These are phyloP conservation scores for Helleia helle DNA, from an alignment of 2,888 invertebrate genomes.

Conservation along the genomic window DNA sequence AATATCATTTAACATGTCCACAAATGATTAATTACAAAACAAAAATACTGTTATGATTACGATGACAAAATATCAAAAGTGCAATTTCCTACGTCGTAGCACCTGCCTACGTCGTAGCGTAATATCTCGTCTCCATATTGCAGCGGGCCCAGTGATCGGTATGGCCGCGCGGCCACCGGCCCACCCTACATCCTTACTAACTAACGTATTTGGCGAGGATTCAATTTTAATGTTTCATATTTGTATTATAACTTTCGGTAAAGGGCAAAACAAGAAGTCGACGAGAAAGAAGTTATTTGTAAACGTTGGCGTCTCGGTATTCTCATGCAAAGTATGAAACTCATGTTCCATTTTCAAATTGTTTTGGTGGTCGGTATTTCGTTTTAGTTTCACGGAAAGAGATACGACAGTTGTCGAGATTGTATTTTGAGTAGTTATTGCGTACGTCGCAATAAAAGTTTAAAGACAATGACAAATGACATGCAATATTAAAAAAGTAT, in stretches of 20 bases:
- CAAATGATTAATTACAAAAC: too few relatives aligned
- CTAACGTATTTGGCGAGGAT: constrained; percentile 64
- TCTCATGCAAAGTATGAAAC: constrained; percentile 59
- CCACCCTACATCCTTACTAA: constrained; percentile 45
- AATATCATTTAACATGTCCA: too few relatives aligned
- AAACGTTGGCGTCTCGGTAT: constrained; percentile 64
- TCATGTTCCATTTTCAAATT: constrained; percentile 57
- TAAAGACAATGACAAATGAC: constrained; percentile 64
- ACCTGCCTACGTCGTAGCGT: constrained; percentile 50
- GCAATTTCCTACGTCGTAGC: constrained; percentile 35
- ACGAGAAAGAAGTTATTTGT: constrained; percentile 61
- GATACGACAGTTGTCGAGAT: constrained; percentile 39
- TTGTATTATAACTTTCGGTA: constrained; percentile 61
- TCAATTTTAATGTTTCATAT: constrained; percentile 68
- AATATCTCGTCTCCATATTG: constrained; percentile 25
- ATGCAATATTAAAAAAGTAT: constrained; percentile 30
- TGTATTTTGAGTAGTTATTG: constrained; percentile 46
- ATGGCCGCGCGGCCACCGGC: constrained; percentile 46
- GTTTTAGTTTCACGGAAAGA: constrained; percentile 46
- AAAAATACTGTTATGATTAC: too few relatives aligned
- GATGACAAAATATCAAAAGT: not conserved
- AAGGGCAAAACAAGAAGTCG: constrained; percentile 60
- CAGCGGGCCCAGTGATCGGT: constrained; percentile 39
- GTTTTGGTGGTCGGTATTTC: constrained; percentile 54
- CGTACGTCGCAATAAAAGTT: constrained; percentile 63